Base-by-base conservation (phyloP, 1,140 invertebrate genomes). In the Temnothorax nylanderi region DNA sequence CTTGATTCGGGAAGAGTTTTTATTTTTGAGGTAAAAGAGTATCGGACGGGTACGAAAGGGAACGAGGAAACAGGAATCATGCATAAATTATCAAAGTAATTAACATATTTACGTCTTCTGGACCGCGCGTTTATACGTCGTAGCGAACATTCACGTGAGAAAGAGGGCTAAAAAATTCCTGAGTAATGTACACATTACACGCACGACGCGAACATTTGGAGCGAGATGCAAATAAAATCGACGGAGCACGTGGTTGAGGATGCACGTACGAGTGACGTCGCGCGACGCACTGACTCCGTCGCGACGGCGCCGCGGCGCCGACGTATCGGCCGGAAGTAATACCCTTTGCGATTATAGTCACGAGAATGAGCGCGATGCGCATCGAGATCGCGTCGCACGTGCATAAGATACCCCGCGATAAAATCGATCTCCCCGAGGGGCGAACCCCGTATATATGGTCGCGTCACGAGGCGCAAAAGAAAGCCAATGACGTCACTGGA, bases 191-290 rank as follows among this genome's bases (percentile, higher is more conserved):
- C 44, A 69, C 21, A 69, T 69, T 49, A 81, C 64, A 26, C 84
- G 18, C 75, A 3, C 44, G 44, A 62, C 6, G 41, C 34, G 16
- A 26, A 67, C 5, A 21, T 49, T 13, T 56, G 13, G 26, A 41
- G 26, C 51, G 34, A 41, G 82, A 89, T 74, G 56, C 56, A 64
- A 60, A 13, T 56, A 6, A 74, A 74, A 91, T 80, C n/a, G 37
- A 64, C 92, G 88, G 91, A 93, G 87, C 92, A 93, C 92, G 93
- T 92, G 91, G 77, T 58, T 37, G 69, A 88, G 86, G 74, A 69
- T 69, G 76, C 34, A 71, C 56, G 72, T 82, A 87, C 77, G 74
- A 67, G 32, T 89, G 88, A 89, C 84, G 89, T 88, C 87, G 74
- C 90, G 58, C 84, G 92, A 90, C 88, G 86, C 62, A 93, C 90